Conservation (phyloP, 2,113 vertebrate species). For the Junco hyemalis region DNA sequence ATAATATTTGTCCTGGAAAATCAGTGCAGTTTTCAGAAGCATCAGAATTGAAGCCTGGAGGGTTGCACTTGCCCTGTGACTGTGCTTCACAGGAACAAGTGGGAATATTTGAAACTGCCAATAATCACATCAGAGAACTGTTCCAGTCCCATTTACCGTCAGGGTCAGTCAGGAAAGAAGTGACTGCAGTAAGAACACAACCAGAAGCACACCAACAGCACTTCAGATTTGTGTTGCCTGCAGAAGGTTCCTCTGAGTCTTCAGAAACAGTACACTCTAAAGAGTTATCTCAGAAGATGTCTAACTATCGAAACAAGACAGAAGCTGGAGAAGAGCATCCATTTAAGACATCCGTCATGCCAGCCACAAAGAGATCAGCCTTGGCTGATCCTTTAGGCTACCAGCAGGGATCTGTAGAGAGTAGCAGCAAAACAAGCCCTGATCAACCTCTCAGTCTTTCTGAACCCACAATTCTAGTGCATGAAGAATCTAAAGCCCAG, state of each 20-base stretch:
- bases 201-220: not conserved
- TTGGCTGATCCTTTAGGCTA: not conserved
- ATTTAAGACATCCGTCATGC: not conserved
- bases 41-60: not conserved
- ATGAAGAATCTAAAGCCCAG: not conserved
- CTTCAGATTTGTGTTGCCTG: not conserved
- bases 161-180: not conserved
- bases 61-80: not conserved
- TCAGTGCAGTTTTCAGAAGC: not conserved
- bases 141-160: not conserved
- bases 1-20: not conserved
- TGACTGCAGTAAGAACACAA: not conserved
- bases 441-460: not conserved
- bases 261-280: not conserved
- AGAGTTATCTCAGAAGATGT: not conserved
- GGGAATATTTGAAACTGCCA: not conserved
- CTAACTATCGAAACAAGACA: not conserved
- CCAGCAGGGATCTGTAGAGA: not conserved
- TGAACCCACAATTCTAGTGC: not conserved
- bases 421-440: not conserved
- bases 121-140: not conserved
- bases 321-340: not conserved
- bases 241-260: not conserved
- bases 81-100: not conserved
- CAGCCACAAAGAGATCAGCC: not conserved